Evolutionary conservation across 2,113 vertebrate genomes (phyloP).

Genomic region (Chamaetylas fuelleborni): DNA sequence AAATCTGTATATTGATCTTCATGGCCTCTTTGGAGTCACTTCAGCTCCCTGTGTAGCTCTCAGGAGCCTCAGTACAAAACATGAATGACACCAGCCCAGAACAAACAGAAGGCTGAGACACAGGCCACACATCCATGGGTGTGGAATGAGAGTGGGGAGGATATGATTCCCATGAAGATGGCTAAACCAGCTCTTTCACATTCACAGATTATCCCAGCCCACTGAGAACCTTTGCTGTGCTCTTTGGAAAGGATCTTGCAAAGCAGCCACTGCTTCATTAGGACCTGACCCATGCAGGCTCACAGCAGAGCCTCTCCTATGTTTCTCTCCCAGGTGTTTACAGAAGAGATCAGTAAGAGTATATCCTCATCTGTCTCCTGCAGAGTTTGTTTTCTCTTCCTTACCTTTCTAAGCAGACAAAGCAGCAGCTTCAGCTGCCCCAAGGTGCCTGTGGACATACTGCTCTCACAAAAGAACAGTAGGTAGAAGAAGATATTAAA

Average conservation of each 20-base stretch:
- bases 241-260: not conserved
- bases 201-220: not conserved
- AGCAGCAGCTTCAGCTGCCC: not conserved
- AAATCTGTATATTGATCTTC: not conserved
- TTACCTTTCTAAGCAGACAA: not conserved
- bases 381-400: not conserved
- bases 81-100: not conserved
- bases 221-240: not conserved
- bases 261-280: not conserved
- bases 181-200: not conserved
- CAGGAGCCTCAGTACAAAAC: not conserved
- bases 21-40: not conserved
- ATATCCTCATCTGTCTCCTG: not conserved
- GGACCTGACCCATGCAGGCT: not conserved
- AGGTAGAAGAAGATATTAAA: not conserved
- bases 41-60: not conserved
- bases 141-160: not conserved
- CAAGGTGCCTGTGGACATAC: not conserved
- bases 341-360: not conserved
- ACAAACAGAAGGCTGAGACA: not conserved
- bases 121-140: not conserved
- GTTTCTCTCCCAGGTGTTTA: not conserved
- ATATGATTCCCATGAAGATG: not conserved
- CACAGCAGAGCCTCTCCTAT: not conserved
- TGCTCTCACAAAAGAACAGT: not conserved